Conservation (phyloP, 2,888 invertebrate genomes). For the Lacanobia wlatinum region DNA sequence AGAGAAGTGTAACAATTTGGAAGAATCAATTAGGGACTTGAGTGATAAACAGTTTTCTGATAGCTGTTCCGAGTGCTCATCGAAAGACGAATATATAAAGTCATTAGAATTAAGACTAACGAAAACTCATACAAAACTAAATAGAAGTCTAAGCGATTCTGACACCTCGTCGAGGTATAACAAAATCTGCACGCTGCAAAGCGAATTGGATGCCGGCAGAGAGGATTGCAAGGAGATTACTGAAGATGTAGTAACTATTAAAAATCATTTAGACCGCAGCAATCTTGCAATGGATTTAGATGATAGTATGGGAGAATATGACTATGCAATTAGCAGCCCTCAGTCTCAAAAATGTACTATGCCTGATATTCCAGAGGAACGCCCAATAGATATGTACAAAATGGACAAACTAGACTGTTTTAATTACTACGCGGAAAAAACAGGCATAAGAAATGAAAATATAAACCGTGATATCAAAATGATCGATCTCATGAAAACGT, state of each 20-base stretch:
- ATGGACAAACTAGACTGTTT: constrained; percentile 82
- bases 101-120: constrained; percentile 64
- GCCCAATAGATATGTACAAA: constrained; percentile 71
- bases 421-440: constrained; percentile 80
- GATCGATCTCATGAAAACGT: constrained; percentile 83
- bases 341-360: constrained; percentile 70
- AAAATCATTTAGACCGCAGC: constrained; percentile 82
- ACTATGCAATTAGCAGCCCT: constrained; percentile 62
- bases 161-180: constrained; percentile 82
- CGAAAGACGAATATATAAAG: constrained; percentile 72
- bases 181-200: constrained; percentile 85
- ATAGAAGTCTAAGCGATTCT: constrained; percentile 83
- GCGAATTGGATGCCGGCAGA: constrained; percentile 82
- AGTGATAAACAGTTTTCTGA: constrained; percentile 32
- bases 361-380: constrained; percentile 76
- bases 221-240: constrained; percentile 86
- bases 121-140: constrained; percentile 74
- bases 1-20: constrained; percentile 70
- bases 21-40: constrained; percentile 60
- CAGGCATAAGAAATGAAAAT: constrained; percentile 73
- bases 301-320: constrained; percentile 78
- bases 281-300: constrained; percentile 83
- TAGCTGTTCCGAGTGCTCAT: constrained; percentile 71
- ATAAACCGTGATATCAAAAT: constrained; percentile 75
- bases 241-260: constrained; percentile 85